Conservation (phyloP, 1,140 invertebrate genomes). For the Hyles euphorbiae region DNA sequence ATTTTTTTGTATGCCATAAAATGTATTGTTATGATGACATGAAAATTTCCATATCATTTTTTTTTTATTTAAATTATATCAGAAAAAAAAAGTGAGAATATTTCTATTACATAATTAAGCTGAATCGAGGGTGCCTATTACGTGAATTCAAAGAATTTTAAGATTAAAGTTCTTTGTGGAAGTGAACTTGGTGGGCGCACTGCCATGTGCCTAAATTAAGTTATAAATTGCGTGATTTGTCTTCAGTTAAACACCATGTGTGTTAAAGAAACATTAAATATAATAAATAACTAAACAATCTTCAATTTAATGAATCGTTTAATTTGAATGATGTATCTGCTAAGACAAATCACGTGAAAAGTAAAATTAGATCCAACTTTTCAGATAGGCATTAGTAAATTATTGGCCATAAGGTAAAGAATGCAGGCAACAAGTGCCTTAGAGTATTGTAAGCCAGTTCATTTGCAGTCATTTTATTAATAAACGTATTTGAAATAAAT, state of each 20-base stretch:
- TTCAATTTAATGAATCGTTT: too few species aligned
- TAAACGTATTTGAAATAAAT: slow-evolving; percentile 39
- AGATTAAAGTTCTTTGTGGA: slow-evolving; percentile 11
- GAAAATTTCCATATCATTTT: slow-evolving; percentile 27
- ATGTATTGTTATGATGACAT: slow-evolving; percentile 16
- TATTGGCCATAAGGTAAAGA: slow-evolving; percentile 2
- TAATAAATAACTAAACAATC: too few species aligned
- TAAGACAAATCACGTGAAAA: too few species aligned
- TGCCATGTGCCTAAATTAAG: too few species aligned
- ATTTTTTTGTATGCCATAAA: slow-evolving; percentile 43
- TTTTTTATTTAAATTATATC: too few species aligned
- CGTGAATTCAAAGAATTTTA: slow-evolving; percentile 3
- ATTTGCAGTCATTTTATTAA: slow-evolving; percentile 59
- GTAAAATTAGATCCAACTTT: too few species aligned
- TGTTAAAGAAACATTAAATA: too few species aligned
- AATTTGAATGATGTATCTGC: too few species aligned
- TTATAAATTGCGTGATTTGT: too few species aligned
- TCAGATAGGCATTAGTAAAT: background rate
- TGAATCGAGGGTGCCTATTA: slow-evolving; percentile 62
- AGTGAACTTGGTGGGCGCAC: slow-evolving; percentile 4
- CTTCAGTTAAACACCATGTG: too few species aligned
- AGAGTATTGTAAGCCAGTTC: slow-evolving; percentile 45
- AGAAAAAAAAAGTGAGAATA: too few species aligned
- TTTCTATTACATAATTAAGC: slow-evolving; percentile 34
- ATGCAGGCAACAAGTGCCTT: slow-evolving; percentile 48